Percentiles rank a stretch among this genome's conserved stretches.
Conservation (phyloP, 2,113 vertebrate genomes). For the Dascyllus trimaculatus region DNA sequence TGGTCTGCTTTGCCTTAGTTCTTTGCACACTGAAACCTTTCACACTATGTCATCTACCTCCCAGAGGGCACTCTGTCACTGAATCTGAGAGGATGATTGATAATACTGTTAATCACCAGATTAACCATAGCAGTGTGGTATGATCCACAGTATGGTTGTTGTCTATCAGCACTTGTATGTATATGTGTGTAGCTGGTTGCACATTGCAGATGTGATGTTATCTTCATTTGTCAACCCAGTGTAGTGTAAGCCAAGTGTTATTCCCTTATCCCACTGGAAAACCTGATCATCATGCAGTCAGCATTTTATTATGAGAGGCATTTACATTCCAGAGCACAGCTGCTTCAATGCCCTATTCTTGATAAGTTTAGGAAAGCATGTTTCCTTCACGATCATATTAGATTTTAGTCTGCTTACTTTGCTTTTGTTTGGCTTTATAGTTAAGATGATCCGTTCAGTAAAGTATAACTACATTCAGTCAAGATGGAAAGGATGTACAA, state of each 20-base stretch:
- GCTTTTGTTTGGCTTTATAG: constrained; percentile 34
- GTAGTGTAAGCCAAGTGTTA: constrained; percentile 24
- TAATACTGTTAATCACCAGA: constrained; percentile 67
- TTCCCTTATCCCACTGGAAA: constrained; percentile 29
- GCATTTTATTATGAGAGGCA: constrained; percentile 39
- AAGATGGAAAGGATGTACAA: constrained; percentile 50
- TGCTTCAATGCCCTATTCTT: constrained; percentile 21
- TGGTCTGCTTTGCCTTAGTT: constrained; percentile 1
- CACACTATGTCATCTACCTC: constrained; percentile 58
- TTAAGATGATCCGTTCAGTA: constrained; percentile 30
- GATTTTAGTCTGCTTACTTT: constrained; percentile 33
- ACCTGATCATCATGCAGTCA: constrained; percentile 27
- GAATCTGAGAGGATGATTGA: constrained; percentile 67
- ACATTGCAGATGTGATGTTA: constrained; percentile 26
- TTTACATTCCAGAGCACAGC: constrained; percentile 6
- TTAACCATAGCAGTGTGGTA: constrained; percentile 46
- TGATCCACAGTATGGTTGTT: constrained; percentile 57
- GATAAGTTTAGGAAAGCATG: constrained; percentile 28
- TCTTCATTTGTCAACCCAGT: constrained; percentile 39
- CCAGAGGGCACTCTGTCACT: constrained; percentile 51
- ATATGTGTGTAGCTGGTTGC: constrained; percentile 14
- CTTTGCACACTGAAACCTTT: constrained; percentile 44
- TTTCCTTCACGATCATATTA: constrained; percentile 29
- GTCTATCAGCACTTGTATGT: constrained; percentile 59
- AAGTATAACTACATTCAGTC: constrained; percentile 20